These are phyloP conservation scores for Lithophane semibrunnea DNA, from an alignment of 2,888 invertebrate species.

Conservation along the genomic window DNA sequence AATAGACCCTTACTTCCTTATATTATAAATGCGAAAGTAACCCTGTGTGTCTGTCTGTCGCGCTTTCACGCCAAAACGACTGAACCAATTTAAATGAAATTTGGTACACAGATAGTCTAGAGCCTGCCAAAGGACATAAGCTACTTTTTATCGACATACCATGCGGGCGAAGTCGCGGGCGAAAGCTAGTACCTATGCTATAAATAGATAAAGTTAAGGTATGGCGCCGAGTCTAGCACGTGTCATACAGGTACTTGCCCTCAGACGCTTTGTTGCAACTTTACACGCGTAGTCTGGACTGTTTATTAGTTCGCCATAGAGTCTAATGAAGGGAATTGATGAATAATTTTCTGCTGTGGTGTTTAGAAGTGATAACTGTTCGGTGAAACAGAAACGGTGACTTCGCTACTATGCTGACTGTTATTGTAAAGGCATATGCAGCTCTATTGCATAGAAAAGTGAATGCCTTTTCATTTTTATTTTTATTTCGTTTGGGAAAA, in stretches of 20 bases:
- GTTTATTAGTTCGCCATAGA: slow-evolving; percentile 34
- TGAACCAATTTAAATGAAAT: too few species aligned
- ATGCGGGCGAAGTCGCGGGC: too few species aligned
- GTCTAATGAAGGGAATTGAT: slow-evolving; percentile 15
- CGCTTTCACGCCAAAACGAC: too few species aligned
- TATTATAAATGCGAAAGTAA: too few species aligned
- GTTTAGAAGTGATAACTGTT: not conserved
- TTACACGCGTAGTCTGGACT: slow-evolving; percentile 16
- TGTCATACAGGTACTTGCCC: slow-evolving; percentile 67
- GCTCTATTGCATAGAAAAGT: not conserved
- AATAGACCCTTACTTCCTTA: too few species aligned
- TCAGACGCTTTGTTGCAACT: slow-evolving; percentile 64
- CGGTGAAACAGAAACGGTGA: not conserved
- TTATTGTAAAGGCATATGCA: not conserved
- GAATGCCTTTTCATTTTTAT: not conserved
- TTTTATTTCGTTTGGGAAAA: too few species aligned
- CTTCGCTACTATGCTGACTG: not conserved
- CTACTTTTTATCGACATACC: too few species aligned
- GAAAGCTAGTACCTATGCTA: too few species aligned
- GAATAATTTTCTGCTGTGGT: slow-evolving; percentile 12
- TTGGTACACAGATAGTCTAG: too few species aligned
- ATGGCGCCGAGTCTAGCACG: slow-evolving; percentile 70
- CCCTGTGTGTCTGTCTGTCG: too few species aligned
- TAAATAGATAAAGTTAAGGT: not conserved
- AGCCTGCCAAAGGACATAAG: too few species aligned